These are phyloP conservation scores for Gyps fulvus DNA, from an alignment of 2,113 vertebrate species.

Conservation along the genomic window DNA sequence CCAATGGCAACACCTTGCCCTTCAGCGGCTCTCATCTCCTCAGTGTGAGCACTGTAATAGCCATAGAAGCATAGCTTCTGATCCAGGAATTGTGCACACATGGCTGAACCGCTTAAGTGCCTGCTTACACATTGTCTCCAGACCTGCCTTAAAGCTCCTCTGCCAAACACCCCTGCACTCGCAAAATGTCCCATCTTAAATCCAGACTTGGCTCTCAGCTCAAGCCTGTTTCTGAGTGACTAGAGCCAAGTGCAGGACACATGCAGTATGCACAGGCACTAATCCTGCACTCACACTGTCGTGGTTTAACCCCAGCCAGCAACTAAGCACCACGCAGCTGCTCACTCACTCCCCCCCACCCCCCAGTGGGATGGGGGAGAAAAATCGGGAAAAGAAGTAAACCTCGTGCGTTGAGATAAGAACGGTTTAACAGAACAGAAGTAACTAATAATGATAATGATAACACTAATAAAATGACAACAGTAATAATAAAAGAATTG, in stretches of 20 bases:
- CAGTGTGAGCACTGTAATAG: not conserved
- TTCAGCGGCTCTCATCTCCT: not conserved
- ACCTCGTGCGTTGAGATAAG: too few relatives aligned
- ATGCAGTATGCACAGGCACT: accelerated
- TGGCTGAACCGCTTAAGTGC: not conserved
- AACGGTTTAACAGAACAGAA: too few relatives aligned
- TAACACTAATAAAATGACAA: too few relatives aligned
- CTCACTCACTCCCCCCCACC: too few relatives aligned
- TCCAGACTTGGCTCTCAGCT: not conserved
- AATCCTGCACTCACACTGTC: not conserved
- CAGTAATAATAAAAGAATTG: too few relatives aligned
- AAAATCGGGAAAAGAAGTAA: too few relatives aligned
- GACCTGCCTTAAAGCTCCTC: not conserved
- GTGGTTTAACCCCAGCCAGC: too few relatives aligned
- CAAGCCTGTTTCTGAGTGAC: accelerated
- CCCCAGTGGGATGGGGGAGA: too few relatives aligned
- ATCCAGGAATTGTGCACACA: not conserved
- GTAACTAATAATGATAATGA: too few relatives aligned
- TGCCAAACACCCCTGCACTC: not conserved
- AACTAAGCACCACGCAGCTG: too few relatives aligned
- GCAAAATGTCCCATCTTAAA: not conserved
- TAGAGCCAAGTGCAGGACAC: not conserved
- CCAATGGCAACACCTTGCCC: conserved; percentile 15
- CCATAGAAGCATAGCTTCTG: not conserved
- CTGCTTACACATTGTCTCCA: not conserved